These are phyloP conservation scores for Coendou prehensilis DNA, from an alignment of 2,797 vertebrate genomes.

Conservation along the genomic window DNA sequence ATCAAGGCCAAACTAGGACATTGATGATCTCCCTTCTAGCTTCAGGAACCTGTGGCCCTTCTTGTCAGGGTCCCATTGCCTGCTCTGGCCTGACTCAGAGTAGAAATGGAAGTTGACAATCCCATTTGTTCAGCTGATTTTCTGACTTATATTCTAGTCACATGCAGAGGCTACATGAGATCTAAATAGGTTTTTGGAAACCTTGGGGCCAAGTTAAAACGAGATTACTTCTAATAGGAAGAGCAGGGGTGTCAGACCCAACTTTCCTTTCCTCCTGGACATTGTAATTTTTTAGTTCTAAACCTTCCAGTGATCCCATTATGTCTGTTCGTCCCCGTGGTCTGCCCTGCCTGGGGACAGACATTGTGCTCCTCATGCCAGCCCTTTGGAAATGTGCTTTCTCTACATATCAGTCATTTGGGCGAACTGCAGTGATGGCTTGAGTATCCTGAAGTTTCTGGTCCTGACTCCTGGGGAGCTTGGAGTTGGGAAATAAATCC, in stretches of 20 bases:
- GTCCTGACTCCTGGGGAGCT: background rate
- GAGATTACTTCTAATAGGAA: slow-evolving; percentile 56
- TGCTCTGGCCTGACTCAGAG: background rate
- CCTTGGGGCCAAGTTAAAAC: slow-evolving; percentile 65
- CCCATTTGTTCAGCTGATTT: background rate
- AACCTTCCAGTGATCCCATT: background rate
- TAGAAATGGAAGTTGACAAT: background rate
- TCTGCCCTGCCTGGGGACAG: background rate
- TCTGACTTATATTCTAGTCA: slow-evolving; percentile 46
- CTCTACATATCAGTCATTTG: background rate
- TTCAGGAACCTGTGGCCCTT: background rate
- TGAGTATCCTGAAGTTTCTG: background rate
- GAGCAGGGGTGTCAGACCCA: background rate
- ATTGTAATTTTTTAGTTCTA: background rate
- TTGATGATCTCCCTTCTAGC: background rate
- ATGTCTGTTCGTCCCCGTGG: background rate
- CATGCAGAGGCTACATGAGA: background rate
- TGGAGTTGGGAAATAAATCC: background rate
- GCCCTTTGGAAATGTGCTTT: background rate
- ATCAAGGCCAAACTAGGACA: background rate
- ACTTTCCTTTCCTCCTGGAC: background rate
- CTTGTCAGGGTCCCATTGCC: background rate
- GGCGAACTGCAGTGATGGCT: background rate
- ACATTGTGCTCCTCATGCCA: background rate
- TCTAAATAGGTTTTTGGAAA: slow-evolving; percentile 64